Conservation (phyloP, 2,113 vertebrate species). For the Sinocyclocheilus anophthalmus region DNA sequence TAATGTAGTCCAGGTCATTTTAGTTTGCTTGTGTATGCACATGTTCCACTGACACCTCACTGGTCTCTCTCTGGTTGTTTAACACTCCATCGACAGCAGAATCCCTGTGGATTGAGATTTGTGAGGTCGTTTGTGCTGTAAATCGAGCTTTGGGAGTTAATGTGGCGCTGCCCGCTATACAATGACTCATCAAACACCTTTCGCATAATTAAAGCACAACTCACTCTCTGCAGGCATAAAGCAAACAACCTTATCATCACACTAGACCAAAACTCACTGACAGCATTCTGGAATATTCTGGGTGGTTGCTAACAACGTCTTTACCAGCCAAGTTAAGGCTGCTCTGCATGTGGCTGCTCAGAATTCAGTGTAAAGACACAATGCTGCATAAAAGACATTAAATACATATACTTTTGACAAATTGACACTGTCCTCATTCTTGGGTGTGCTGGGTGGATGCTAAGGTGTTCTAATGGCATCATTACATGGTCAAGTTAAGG, state of each 20-base stretch:
- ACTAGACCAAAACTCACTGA: not conserved
- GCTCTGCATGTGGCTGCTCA: not conserved
- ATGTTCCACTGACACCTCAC: not conserved
- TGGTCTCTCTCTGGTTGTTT: not conserved
- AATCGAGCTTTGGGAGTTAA: not conserved
- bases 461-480: too few species aligned
- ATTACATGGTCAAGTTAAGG: too few species aligned
- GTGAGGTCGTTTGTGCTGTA: not conserved
- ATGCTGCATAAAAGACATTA: too few species aligned
- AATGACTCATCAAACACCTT: constrained; percentile 18
- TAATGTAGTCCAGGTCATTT: not conserved
- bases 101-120: not conserved
- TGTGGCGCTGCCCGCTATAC: not conserved
- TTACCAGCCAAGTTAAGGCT: not conserved
- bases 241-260: not conserved
- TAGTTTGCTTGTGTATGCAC: not conserved
- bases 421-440: too few species aligned
- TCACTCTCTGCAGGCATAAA: not conserved
- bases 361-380: not conserved
- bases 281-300: not conserved
- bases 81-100: not conserved
- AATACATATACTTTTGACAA: too few species aligned
- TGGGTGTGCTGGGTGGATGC: too few species aligned
- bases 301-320: too few species aligned
- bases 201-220: not conserved